phyloP scores from a whole-genome alignment of 30 jellyfish, hydroid and myxozoan genomes.

The Chrysaora quinquecirrha region DNA sequence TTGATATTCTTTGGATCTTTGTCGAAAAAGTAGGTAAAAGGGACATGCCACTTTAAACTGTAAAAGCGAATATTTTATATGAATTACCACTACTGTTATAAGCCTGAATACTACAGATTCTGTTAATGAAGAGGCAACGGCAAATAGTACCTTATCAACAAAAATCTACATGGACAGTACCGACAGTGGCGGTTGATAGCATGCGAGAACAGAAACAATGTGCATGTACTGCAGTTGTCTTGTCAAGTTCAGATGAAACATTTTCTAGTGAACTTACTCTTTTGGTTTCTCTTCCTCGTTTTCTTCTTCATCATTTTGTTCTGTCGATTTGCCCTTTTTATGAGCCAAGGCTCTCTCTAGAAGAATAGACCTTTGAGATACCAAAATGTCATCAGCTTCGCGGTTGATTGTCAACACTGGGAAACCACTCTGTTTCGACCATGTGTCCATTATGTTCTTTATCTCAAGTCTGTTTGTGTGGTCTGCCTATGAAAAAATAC shows the following conservation, averaged over 20 bases:
- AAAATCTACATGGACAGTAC: too few species aligned
- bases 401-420: conserved; percentile 81
- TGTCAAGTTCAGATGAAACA: too few species aligned
- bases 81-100: too few species aligned
- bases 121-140: too few species aligned
- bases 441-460: conserved; percentile 91
- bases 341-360: conserved; percentile 64
- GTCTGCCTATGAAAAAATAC: conserved; percentile 59
- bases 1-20: conserved; percentile 46
- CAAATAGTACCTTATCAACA: too few species aligned
- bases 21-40: conserved; percentile 83
- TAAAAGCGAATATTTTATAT: too few species aligned
- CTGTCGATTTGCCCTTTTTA: not conserved
- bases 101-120: too few species aligned
- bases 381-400: conserved; percentile 43
- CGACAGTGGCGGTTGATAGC: too few species aligned
- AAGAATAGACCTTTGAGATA: conserved; percentile 82
- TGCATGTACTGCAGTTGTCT: too few species aligned
- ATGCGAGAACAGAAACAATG: too few species aligned
- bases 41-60: conserved; percentile 82
- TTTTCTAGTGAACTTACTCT: conserved; percentile 34
- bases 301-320: conserved; percentile 20
- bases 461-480: conserved; percentile 64
- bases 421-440: conserved; percentile 95
- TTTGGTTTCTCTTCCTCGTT: conserved; percentile 37